Base-by-base conservation (phyloP, 2,113 vertebrate genomes). In the Pachypanchax playfairii region DNA sequence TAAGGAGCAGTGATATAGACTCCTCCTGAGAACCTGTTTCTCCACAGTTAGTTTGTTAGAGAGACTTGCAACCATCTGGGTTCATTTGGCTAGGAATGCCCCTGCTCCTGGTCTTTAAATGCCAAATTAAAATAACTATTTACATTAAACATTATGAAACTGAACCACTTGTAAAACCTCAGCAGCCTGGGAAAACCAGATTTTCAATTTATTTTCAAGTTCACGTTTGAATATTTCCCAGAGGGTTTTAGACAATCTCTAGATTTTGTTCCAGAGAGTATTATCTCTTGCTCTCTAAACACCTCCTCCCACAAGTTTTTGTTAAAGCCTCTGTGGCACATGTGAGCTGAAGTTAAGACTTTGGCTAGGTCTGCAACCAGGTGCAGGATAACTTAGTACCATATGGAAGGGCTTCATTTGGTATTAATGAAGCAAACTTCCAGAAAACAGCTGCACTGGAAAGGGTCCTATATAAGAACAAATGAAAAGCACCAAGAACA, bases 71-170 rank as follows among this genome's bases (percentile, higher is more conserved):
- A 65, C 83, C 86, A 85, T 90, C 88, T 84, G 85, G 76, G 83
- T 88, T 87, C 79, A 84, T 75, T 88, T 79, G 85, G 74, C 68
- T 17, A 77, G 71, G 56, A 53, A 77, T 85, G 83, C 82, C 85
- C 70, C 58, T 1, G 41, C 50, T 68, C 72, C 64, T 73, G 59
- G 58, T 69, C 79, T 35, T 38, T 36, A 43, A 70, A 79, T 56
- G 67, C 73, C 71, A 57, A 83, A 57, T 72, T 58, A 81, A 73
- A 80, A 47, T 29, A 59, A 65, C 79, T 65, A 80, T 80, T 83
- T 77, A 75, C 80, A 83, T 82, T 65, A 50, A 81, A 63, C 35
- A 78, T 70, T 46, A 62, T 53, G 70, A 80, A 80, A 73, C 49
- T 63, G 4, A 59, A 67, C 54, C 65, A 46, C 77, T 66, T 73